Conservation (phyloP, 2,797 vertebrate species). For the Eulemur rubriventer region DNA sequence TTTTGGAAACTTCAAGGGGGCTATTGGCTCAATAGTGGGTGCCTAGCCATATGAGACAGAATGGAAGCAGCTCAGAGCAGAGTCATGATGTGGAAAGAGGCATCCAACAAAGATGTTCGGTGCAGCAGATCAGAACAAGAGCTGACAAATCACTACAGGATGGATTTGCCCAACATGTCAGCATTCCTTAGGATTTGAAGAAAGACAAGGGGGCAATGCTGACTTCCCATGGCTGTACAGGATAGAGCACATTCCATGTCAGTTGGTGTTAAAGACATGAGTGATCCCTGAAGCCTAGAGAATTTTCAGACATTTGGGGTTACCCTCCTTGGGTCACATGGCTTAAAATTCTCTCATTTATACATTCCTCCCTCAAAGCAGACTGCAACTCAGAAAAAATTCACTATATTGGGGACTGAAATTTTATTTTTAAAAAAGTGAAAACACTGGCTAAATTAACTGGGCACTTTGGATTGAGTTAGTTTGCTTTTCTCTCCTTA, state of each 20-base stretch:
- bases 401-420: neutral
- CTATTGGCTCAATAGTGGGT: neutral
- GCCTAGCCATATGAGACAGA: neutral
- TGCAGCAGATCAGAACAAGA: neutral
- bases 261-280: constrained; percentile 30
- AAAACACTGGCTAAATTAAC: neutral
- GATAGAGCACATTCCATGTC: neutral
- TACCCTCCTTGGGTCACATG: neutral
- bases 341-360: constrained; percentile 48
- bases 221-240: neutral
- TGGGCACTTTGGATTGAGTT: neutral
- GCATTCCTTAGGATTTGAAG: constrained; percentile 39
- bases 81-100: neutral
- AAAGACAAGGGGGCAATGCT: neutral
- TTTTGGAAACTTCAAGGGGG: neutral
- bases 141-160: neutral
- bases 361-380: neutral
- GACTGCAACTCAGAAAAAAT: constrained; percentile 14
- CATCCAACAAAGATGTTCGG: neutral
- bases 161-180: constrained; percentile 9
- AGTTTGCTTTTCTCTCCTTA: constrained; percentile 2
- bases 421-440: neutral
- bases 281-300: constrained; percentile 5
- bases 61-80: neutral
- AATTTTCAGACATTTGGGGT: neutral